These are phyloP conservation scores for Amphipyra berbera DNA, from an alignment of 2,888 invertebrate species.

Conservation along the genomic window DNA sequence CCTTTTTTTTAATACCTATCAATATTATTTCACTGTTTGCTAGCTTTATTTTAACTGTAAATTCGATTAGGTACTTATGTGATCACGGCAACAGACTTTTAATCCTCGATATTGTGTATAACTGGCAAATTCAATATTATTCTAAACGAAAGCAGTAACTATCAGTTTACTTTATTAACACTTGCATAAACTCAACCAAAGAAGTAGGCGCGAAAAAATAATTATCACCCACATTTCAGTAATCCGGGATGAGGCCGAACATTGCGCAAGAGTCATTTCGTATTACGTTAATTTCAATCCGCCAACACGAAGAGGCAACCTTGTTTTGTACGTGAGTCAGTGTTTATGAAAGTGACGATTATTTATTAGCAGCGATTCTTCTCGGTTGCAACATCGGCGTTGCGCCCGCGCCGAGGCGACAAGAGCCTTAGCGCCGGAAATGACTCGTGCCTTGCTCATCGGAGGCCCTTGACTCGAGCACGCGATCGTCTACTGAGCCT, in stretches of 20 bases:
- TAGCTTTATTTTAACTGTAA: constrained; percentile 11
- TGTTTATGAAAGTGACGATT: constrained; percentile 84
- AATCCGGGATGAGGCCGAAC: constrained; percentile 69
- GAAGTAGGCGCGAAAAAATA: constrained; percentile 71
- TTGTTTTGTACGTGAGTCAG: constrained; percentile 79
- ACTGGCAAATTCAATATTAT: too few relatives aligned
- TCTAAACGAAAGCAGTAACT: too few relatives aligned
- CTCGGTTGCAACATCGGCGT: constrained; percentile 75
- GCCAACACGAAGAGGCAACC: constrained; percentile 70
- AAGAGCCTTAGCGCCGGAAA: constrained; percentile 79
- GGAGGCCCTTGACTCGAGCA: constrained; percentile 69
- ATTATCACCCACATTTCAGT: constrained; percentile 73
- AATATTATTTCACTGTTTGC: constrained; percentile 6
- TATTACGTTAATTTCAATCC: constrained; percentile 69
- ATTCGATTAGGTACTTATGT: not conserved
- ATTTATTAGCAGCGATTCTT: constrained; percentile 86
- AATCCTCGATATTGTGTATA: constrained; percentile 5
- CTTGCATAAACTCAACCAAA: constrained; percentile 61
- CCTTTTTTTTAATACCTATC: constrained; percentile 20
- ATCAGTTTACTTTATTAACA: constrained; percentile 40
- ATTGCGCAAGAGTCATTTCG: constrained; percentile 65
- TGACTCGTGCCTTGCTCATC: constrained; percentile 81
- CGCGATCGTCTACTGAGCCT: constrained; percentile 67
- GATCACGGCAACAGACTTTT: constrained; percentile 11
- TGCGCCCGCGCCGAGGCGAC: constrained; percentile 43